A percentile compares a stretch with the other conserved stretches of the same genome.
These are phyloP conservation scores for Xiphophorus hellerii DNA, from an alignment of 2,113 vertebrate species.

Conservation along the genomic window DNA sequence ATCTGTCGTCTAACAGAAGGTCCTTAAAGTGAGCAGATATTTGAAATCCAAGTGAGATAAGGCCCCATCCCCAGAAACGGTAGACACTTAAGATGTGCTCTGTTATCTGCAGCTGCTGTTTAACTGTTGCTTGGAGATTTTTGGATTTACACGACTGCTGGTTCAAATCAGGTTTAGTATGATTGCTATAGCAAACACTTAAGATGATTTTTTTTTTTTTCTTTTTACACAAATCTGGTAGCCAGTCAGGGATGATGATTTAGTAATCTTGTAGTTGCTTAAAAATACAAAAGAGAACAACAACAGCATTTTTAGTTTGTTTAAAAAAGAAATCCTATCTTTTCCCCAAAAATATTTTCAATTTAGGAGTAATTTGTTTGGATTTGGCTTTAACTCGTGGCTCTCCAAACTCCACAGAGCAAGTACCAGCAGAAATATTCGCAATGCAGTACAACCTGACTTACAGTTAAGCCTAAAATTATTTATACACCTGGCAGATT, in stretches of 20 bases:
- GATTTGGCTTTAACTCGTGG: too few species aligned
- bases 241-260: background rate
- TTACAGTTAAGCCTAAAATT: too few species aligned
- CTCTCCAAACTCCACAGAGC: too few species aligned
- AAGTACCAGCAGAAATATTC: too few species aligned
- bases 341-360: too few species aligned
- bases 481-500: too few species aligned
- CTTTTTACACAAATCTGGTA: background rate
- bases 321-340: too few species aligned
- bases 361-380: too few species aligned
- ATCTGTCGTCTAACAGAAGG: conserved; percentile 3
- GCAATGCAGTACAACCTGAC: too few species aligned
- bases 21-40: background rate
- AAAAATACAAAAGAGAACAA: background rate
- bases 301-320: background rate
- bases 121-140: conserved; percentile 19
- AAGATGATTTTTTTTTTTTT: background rate
- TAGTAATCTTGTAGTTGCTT: background rate
- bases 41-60: conserved; percentile 32
- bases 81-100: conserved; percentile 5
- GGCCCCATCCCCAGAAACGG: conserved; percentile 7
- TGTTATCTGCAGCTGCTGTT: conserved; percentile 13
- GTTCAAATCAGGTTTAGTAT: conserved; percentile 10
- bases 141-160: conserved; percentile 34
- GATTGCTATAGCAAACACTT: background rate